Evolutionary conservation across 1,140 invertebrate genomes (phyloP).

Genomic region (Ooceraea biroi): DNA sequence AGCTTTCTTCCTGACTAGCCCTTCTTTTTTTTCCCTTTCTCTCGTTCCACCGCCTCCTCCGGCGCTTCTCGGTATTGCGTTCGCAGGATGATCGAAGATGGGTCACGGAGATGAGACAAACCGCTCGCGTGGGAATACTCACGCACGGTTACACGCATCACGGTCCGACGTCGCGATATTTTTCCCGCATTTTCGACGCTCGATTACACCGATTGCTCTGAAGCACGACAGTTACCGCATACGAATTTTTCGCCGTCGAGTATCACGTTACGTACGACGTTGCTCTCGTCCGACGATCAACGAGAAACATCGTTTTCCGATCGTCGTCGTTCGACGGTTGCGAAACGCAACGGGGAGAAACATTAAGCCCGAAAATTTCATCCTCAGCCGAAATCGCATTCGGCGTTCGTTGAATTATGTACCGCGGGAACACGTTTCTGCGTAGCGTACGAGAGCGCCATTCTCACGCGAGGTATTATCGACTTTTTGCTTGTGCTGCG

Average conservation of each 20-base stretch:
- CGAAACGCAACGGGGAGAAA: too few relatives aligned
- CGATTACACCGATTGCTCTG: not conserved
- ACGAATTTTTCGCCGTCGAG: not conserved
- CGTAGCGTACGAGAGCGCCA: constrained; percentile 37
- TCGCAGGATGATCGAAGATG: constrained; percentile 70
- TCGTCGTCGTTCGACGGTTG: not conserved
- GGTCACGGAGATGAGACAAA: constrained; percentile 40
- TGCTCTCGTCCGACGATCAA: not conserved
- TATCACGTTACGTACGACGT: too few relatives aligned
- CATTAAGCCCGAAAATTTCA: not conserved
- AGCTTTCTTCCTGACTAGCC: constrained; percentile 18
- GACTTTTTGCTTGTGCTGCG: constrained; percentile 45
- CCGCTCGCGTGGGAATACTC: constrained; percentile 64
- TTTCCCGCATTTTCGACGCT: not conserved
- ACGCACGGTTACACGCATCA: constrained; percentile 30
- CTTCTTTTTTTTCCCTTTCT: constrained; percentile 1
- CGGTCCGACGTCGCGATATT: not conserved
- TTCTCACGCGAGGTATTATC: constrained; percentile 58
- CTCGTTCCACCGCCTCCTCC: constrained; percentile 43
- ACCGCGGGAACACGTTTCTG: constrained; percentile 47
- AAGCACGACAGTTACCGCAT: too few relatives aligned
- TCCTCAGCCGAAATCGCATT: not conserved
- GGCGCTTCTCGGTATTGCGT: constrained; percentile 67
- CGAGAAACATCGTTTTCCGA: not conserved
- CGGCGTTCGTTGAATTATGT: constrained; percentile 4